Base-by-base conservation (phyloP, 2,797 vertebrate species). In the Gambelia wislizenii region DNA sequence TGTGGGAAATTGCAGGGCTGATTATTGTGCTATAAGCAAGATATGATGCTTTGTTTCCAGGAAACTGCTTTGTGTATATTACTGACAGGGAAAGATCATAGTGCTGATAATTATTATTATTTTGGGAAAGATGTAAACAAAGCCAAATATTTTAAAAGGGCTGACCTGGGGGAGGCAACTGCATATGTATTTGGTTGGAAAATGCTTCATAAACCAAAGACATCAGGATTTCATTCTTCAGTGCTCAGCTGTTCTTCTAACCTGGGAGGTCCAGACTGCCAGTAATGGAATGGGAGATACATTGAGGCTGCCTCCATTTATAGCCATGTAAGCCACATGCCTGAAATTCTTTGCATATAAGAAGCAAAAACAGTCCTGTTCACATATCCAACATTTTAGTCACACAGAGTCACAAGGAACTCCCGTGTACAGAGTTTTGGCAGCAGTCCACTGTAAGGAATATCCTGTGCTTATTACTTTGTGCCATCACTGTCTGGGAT, bases 191-290 rank as follows among this genome's bases (percentile, higher is more conserved):
- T 92, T 92, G 92, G 92, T 91, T 94, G 93, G 92, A 92, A 93
- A 89, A 89, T 86, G 86, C 89, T 72, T 83, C 91, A 92, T 92
- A 95, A 95, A 93, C 89, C 30, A 87, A 92, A 95, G 90, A 87
- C 76, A 79, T 18, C 10, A 0, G 1, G 54, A 54, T 89, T 90
- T 92, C 88, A 42, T 44, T 89, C n/a, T 90, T 83, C 42, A 83
- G 61, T 84, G 61, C 87, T 93, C 95, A 95, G 94, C 94, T 95
- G 93, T 96, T 95, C 90, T 89, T 95, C 79, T 91, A 80, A 54
- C 87, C 80, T 56, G 42, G 44, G 78, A 84, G 90, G 67, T 79
- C 90, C 69, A 67, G 47, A 78, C 78, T 1, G 0, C 44, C 79
- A 80, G 22, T 13, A 91, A 72, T 0, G 0, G 76, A 74, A n/a